Conservation (phyloP, 2,113 vertebrate species). For the Okapia johnstoni region DNA sequence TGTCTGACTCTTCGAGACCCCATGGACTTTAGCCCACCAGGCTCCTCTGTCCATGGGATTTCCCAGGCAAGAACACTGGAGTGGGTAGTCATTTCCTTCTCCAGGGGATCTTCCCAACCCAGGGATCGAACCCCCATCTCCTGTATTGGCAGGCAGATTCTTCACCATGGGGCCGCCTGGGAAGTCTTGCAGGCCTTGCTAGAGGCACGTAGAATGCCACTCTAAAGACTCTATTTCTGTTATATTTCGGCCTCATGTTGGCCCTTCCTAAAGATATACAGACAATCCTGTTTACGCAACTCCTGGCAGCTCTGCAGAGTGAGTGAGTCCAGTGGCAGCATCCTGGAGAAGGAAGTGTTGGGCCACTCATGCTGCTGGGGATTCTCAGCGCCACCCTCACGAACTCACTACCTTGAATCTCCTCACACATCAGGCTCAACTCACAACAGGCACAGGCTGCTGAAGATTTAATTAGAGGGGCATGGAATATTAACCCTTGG, state of each 20-base stretch:
- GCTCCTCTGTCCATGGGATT: not conserved
- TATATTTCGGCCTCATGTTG: not conserved
- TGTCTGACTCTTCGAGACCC: not conserved
- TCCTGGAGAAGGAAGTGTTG: rapidly evolving
- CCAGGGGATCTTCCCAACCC: not conserved
- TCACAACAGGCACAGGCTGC: not conserved
- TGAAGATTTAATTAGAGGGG: not conserved
- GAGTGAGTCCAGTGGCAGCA: rapidly evolving
- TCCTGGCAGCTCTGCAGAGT: not conserved
- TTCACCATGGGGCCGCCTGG: rapidly evolving
- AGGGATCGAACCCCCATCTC: no score
- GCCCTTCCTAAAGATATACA: rapidly evolving
- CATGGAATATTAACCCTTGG: not conserved
- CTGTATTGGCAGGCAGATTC: rapidly evolving
- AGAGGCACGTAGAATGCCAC: not conserved
- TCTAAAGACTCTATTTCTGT: not conserved
- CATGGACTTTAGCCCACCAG: not conserved
- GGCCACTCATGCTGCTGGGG: rapidly evolving
- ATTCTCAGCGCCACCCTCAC: rapidly evolving
- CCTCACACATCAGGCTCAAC: not conserved
- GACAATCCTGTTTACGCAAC: rapidly evolving
- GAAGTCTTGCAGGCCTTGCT: not conserved
- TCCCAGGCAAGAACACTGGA: not conserved
- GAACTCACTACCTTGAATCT: rapidly evolving
- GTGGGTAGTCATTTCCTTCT: not conserved